Percentiles rank a stretch among this genome's conserved stretches.
phyloP scores from a whole-genome alignment of 1,140 invertebrate genomes.

The Stegodyphus mimosarum region DNA sequence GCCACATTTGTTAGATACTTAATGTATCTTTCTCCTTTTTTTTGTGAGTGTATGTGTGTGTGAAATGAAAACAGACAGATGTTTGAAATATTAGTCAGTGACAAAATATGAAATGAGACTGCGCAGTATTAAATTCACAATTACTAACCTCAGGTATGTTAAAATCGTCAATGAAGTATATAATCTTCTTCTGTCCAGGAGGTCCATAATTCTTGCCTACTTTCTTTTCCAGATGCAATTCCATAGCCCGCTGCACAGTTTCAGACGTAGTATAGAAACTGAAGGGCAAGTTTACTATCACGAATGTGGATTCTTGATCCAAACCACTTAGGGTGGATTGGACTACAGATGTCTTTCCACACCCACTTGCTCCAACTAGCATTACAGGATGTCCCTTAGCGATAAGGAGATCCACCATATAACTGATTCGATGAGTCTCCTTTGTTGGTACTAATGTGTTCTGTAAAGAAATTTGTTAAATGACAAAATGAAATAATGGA shows the following conservation, averaged over 20 bases:
- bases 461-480: conserved; percentile 67
- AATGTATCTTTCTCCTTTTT: too few relatives aligned
- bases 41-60: too few relatives aligned
- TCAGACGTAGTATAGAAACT: conserved; percentile 97
- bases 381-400: conserved; percentile 89
- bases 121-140: not conserved
- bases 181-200: conserved; percentile 91
- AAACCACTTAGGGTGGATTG: conserved; percentile 85
- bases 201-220: conserved; percentile 95
- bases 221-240: conserved; percentile 97
- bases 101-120: not conserved
- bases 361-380: conserved; percentile 91
- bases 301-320: conserved; percentile 44
- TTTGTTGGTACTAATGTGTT: conserved; percentile 92
- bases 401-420: conserved; percentile 91
- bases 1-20: too few relatives aligned
- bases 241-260: conserved; percentile 94
- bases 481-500: not conserved
- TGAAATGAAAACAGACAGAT: too few relatives aligned
- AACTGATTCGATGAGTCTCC: conserved; percentile 90
- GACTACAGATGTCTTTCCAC: conserved; percentile 89
- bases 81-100: too few relatives aligned
- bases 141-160: conserved; percentile 92
- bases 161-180: conserved; percentile 97
- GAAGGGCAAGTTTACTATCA: conserved; percentile 89